These are phyloP conservation scores for Girardinichthys multiradiatus DNA, from an alignment of 2,113 vertebrate genomes.

Conservation along the genomic window DNA sequence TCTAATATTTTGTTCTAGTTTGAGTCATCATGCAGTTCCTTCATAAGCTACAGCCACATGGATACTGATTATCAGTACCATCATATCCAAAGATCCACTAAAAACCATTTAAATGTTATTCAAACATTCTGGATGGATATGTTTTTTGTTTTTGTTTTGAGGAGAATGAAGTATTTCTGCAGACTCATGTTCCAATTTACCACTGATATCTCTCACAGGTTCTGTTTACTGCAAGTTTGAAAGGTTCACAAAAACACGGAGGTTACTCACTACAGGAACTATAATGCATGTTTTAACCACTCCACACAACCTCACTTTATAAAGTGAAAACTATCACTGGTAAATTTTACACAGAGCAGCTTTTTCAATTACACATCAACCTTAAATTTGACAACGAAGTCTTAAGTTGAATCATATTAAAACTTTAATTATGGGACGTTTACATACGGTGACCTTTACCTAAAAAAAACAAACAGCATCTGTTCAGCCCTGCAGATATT, in stretches of 20 bases:
- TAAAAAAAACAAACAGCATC: not conserved
- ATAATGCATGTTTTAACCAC: too few species aligned
- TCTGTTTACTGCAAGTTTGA: not conserved
- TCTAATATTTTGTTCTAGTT: conserved; percentile 22
- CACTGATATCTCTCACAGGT: not conserved
- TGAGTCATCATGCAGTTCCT: conserved; percentile 4
- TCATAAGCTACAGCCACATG: conserved; percentile 21
- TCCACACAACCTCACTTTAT: not conserved
- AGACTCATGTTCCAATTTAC: not conserved
- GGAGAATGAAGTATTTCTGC: not conserved
- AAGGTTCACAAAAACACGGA: not conserved
- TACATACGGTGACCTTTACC: not conserved
- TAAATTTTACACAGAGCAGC: not conserved
- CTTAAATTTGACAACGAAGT: not conserved
- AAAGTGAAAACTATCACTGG: not conserved
- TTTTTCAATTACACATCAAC: not conserved
- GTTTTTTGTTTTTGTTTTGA: not conserved
- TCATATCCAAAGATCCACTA: conserved; percentile 2
- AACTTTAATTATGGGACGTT: not conserved
- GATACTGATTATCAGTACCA: conserved; percentile 1
- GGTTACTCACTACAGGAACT: not conserved
- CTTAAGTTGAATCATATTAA: not conserved
- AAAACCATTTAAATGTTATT: conserved; percentile 5
- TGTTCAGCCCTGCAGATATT: conserved; percentile 9
- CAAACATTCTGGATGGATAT: not conserved